Evolutionary conservation across 2,888 invertebrate genomes (phyloP).

Genomic region (Carcina quercana): DNA sequence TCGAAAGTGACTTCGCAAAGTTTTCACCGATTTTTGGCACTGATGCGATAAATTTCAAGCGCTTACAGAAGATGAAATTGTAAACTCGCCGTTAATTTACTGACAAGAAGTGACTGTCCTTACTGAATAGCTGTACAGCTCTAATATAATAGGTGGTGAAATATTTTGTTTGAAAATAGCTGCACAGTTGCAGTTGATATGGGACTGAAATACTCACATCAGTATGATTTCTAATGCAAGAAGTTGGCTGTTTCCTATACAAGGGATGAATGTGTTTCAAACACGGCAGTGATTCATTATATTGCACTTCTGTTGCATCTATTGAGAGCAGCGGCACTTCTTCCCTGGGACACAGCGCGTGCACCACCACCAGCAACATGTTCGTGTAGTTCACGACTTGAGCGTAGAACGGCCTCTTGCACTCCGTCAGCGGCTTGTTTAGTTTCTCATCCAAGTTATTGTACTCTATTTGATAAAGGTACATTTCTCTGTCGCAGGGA

Average conservation of each 20-base stretch:
- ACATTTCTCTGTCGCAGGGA: slow-evolving; percentile 87
- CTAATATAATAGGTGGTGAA: too few species aligned
- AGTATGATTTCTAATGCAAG: slow-evolving; percentile 84
- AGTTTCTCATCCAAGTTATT: slow-evolving; percentile 64
- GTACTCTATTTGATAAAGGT: slow-evolving; percentile 69
- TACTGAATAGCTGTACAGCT: too few species aligned
- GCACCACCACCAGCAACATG: slow-evolving; percentile 85
- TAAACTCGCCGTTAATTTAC: too few species aligned
- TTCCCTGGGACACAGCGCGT: slow-evolving; percentile 74
- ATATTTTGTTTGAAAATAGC: too few species aligned
- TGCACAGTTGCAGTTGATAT: too few species aligned
- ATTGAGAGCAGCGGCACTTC: slow-evolving; percentile 56
- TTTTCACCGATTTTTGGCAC: too few species aligned
- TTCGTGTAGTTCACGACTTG: slow-evolving; percentile 85
- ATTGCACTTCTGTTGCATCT: slow-evolving; percentile 62
- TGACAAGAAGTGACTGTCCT: too few species aligned
- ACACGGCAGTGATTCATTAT: slow-evolving; percentile 78
- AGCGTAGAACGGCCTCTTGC: slow-evolving; percentile 79
- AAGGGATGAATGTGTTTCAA: slow-evolving; percentile 72
- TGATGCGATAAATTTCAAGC: too few species aligned
- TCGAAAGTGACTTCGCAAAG: too few species aligned
- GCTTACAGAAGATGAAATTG: too few species aligned
- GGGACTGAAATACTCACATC: slow-evolving; percentile 78
- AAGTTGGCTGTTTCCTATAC: slow-evolving; percentile 79
- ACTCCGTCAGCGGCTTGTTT: slow-evolving; percentile 54